Percentiles rank a stretch among this genome's conserved stretches.
phyloP scores from a whole-genome alignment of 2,888 invertebrate species.

The Pseudococcus viburni region DNA sequence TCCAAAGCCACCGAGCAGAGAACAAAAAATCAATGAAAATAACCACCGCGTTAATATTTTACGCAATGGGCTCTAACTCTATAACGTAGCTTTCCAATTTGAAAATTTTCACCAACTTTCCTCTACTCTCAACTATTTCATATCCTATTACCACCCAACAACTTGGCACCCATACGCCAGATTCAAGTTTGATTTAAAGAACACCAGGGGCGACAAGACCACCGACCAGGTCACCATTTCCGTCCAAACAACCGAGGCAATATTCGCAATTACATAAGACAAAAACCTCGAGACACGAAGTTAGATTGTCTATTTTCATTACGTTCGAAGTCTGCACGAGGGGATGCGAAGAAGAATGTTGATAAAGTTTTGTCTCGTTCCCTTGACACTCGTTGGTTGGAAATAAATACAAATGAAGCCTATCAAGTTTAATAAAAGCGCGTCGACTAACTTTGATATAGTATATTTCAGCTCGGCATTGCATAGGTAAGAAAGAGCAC shows the following conservation, averaged over 20 bases:
- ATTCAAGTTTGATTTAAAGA: too few species aligned
- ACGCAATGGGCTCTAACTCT: too few species aligned
- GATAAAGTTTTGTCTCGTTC: slow-evolving; percentile 5
- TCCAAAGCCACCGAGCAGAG: too few species aligned
- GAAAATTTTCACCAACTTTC: too few species aligned
- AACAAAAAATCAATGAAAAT: too few species aligned
- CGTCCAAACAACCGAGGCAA: not conserved
- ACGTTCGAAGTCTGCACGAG: not conserved
- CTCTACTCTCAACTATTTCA: too few species aligned
- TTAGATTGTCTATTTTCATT: not conserved
- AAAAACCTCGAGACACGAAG: not conserved
- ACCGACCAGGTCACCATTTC: not conserved
- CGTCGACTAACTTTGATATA: slow-evolving; percentile 27
- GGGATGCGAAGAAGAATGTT: not conserved
- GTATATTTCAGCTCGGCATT: not conserved
- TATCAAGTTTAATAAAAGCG: slow-evolving; percentile 29
- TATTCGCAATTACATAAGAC: not conserved
- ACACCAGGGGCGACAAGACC: not conserved
- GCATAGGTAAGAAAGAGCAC: not conserved
- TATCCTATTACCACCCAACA: too few species aligned
- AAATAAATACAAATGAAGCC: slow-evolving; percentile 35
- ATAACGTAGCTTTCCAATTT: too few species aligned
- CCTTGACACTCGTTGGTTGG: slow-evolving; percentile 9
- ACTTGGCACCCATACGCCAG: too few species aligned
- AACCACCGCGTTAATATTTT: too few species aligned